A percentile compares a stretch with the other conserved stretches of the same genome.
Evolutionary conservation across 1,140 invertebrate species (phyloP).

Genomic region (Caerostris extrusa): DNA sequence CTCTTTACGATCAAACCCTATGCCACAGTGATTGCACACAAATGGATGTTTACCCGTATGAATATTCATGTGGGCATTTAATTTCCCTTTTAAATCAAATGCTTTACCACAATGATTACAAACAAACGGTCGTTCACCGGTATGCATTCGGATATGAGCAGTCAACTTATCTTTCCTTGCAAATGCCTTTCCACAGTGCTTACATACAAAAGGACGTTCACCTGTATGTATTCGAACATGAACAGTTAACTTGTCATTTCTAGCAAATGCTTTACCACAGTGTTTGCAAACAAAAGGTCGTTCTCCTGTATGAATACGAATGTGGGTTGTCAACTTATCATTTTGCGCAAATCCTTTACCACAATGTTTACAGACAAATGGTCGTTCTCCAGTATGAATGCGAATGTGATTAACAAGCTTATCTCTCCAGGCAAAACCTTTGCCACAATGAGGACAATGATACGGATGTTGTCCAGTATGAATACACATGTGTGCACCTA

Average conservation of each 20-base stretch:
- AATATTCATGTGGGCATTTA: conserved; percentile 85
- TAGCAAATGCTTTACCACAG: conserved; percentile 85
- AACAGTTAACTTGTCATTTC: conserved; percentile 83
- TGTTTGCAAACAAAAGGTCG: conserved; percentile 85
- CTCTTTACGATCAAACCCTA: conserved; percentile 81
- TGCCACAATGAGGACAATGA: conserved; percentile 82
- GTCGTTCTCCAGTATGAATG: conserved; percentile 82
- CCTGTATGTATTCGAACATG: conserved; percentile 76
- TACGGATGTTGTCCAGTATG: conserved; percentile 99
- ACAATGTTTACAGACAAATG: conserved; percentile 82
- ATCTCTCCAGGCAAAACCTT: conserved; percentile 85
- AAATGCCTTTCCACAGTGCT: conserved; percentile 83
- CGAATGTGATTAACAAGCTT: conserved; percentile 83
- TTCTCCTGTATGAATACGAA: conserved; percentile 84
- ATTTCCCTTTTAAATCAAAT: conserved; percentile 79
- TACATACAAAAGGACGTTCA: conserved; percentile 74
- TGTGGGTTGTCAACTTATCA: conserved; percentile 85
- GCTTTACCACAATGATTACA: conserved; percentile 72
- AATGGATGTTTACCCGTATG: conserved; percentile 82
- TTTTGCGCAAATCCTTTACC: conserved; percentile 84
- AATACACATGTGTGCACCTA: conserved; percentile 92
- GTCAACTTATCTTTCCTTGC: conserved; percentile 87
- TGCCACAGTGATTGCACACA: conserved; percentile 82
- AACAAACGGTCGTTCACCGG: conserved; percentile 67
- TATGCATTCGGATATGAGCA: conserved; percentile 86